A percentile compares a stretch with the other conserved stretches of the same genome.
phyloP scores from a whole-genome alignment of 1,140 invertebrate species.

The Trichonephila inaurata region DNA sequence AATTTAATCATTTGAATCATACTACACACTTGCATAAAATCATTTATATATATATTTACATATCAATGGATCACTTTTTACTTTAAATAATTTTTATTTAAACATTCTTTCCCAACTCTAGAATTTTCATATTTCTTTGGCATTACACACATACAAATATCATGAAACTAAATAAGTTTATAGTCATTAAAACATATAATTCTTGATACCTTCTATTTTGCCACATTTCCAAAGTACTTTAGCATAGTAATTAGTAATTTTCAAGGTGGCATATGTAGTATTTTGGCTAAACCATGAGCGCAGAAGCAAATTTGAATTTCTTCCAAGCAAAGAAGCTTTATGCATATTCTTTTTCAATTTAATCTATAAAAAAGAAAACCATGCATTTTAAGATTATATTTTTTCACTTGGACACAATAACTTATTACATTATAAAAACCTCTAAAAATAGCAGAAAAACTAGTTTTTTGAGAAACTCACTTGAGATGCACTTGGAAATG shows the following conservation, averaged over 20 bases:
- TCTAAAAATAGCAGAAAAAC: too few species aligned
- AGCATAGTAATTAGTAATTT: not conserved
- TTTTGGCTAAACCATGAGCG: constrained; percentile 40
- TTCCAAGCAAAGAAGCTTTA: constrained; percentile 32
- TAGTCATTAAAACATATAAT: not conserved
- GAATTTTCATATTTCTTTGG: not conserved
- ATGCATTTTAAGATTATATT: too few species aligned
- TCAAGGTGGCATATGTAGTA: not conserved
- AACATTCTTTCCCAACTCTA: not conserved
- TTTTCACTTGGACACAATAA: too few species aligned
- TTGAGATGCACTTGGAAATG: too few species aligned
- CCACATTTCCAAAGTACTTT: constrained; percentile 1
- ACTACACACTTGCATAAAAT: too few species aligned
- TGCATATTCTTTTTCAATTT: not conserved
- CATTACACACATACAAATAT: not conserved
- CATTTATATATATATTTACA: too few species aligned
- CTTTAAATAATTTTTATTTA: not conserved
- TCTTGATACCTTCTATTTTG: not conserved
- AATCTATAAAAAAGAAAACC: not conserved
- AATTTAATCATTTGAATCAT: too few species aligned
- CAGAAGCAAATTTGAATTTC: constrained; percentile 9
- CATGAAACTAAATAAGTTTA: not conserved
- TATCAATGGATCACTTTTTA: not conserved
- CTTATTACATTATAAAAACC: too few species aligned
- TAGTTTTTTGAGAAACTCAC: too few species aligned